Base-by-base conservation (phyloP, 2,888 invertebrate species). In the Caenorhabditis parvicauda region DNA sequence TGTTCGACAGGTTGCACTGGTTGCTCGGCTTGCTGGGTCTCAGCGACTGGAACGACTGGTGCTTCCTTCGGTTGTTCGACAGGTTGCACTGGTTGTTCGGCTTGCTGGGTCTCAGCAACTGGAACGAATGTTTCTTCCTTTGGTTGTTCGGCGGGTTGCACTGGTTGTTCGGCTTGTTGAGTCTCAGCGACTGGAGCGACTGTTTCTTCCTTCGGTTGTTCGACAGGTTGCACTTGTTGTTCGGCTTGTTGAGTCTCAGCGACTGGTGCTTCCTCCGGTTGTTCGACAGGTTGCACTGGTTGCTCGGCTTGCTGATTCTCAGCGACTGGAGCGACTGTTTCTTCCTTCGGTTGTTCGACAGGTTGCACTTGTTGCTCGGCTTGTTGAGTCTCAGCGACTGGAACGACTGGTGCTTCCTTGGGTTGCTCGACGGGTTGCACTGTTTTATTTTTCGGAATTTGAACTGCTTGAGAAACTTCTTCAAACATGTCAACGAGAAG, bases 101-200 rank as follows among this genome's bases (percentile, higher is more conserved):
- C 37, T 25, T 60, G 35, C 19, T 38, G 25, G n/a, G 25, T 41
- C 52, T 59, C 61, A 29, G 19, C 29, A 12, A 60, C 58, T 45
- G 22, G 41, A n/a, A 17, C 25, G 22, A 5, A 22, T 44, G 64
- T 43, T 24, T 14, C 43, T 35, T 2, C n/a, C 24, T 48, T 41
- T 17, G 42, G 9, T 17, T 29, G 25, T 58, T 43, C 46, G 24
- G 58, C 24, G 2, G 22, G 38, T 4, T 27, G n/a, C n/a, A n/a
- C n/a, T n/a, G n/a, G 37, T 29, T 59, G 19, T 6, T 21, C 47
- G 21, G 39, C 21, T 24, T 58, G 14, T 17, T 25, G 24, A 29
- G 42, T 28, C 32, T 39, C 59, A 28, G 21, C 47, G 12, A 25
- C 28, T 48, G 32, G n/a, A n/a, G n/a, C n/a, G n/a, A n/a, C n/a